Conservation (phyloP, 2,113 vertebrate species). For the Odocoileus virginianus region DNA sequence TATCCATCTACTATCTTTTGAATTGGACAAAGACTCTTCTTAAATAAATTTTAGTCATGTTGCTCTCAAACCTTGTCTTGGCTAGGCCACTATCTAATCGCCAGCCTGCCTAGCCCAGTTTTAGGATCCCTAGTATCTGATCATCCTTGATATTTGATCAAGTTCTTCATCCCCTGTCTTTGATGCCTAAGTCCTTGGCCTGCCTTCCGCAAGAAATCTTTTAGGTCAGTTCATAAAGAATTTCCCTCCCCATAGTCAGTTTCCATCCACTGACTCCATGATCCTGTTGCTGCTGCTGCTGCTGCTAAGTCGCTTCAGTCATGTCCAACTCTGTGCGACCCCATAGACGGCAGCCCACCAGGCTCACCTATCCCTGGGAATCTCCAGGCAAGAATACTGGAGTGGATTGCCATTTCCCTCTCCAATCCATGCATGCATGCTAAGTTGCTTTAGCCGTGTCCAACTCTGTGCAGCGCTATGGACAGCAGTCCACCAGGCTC, state of each 20-base stretch:
- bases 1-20: background rate
- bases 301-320: background rate
- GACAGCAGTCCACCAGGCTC: background rate
- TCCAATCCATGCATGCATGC: background rate
- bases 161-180: background rate
- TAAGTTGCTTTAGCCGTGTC: background rate
- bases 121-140: background rate
- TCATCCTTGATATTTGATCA: background rate
- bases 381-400: background rate
- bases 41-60: background rate
- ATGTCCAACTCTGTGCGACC: background rate
- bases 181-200: background rate
- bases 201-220: background rate
- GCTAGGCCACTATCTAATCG: background rate
- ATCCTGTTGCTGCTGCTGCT: background rate
- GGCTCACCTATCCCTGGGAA: background rate
- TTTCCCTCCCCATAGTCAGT: background rate
- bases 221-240: background rate
- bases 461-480: rapidly evolving
- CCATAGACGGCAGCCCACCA: background rate
- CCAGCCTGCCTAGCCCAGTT: background rate
- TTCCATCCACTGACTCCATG: background rate
- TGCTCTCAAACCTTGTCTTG: background rate
- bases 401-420: background rate
- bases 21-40: background rate